phyloP scores from a whole-genome alignment of 2,888 invertebrate species.

The Xanthostigma xanthostigma region DNA sequence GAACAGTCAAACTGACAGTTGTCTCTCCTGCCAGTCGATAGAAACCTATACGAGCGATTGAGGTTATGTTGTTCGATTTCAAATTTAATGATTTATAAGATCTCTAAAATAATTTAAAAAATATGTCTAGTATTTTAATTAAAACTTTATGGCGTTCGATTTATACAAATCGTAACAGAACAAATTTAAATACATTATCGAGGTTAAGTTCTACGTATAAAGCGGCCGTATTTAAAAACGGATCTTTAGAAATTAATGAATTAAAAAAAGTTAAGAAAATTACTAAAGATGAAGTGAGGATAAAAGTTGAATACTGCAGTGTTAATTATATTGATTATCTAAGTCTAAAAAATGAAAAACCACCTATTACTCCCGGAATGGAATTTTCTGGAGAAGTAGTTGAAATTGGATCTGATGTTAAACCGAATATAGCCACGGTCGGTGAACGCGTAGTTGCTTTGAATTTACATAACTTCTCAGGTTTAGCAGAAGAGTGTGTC shows the following conservation, averaged over 20 bases:
- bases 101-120: too few species aligned
- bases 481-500: constrained; percentile 44
- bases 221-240: constrained; percentile 36
- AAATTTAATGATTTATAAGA: too few species aligned
- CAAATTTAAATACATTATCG: background rate
- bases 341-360: constrained; percentile 33
- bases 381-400: constrained; percentile 46
- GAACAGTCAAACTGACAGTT: too few species aligned
- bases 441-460: constrained; percentile 47
- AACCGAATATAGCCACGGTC: constrained; percentile 27
- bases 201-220: constrained; percentile 18
- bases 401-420: constrained; percentile 35
- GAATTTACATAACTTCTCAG: constrained; percentile 36
- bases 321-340: constrained; percentile 47
- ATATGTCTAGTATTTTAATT: too few species aligned
- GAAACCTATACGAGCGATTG: too few species aligned
- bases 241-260: constrained; percentile 30
- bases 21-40: too few species aligned
- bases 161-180: background rate
- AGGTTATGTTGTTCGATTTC: too few species aligned
- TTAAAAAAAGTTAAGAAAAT: constrained; percentile 31
- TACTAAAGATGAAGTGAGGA: constrained; percentile 38
- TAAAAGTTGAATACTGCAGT: constrained; percentile 45
- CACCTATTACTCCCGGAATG: constrained; percentile 47
- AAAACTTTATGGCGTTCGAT: too few species aligned